These are phyloP conservation scores for Falco rusticolus DNA, from an alignment of 2,797 vertebrate species.

Conservation along the genomic window DNA sequence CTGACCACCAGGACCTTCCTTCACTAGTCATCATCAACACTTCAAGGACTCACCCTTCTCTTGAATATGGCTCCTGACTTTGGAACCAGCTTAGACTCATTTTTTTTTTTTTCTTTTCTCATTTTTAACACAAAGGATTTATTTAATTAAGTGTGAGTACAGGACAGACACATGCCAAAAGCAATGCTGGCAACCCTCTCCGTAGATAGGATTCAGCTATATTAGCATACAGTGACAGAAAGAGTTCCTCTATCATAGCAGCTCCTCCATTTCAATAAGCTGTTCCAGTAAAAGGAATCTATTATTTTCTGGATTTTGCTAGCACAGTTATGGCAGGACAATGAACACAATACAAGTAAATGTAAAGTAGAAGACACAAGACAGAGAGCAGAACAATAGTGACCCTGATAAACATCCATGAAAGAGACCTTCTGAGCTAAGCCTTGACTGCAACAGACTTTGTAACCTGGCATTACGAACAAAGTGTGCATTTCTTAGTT, in stretches of 20 bases:
- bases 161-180: neutral
- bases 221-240: neutral
- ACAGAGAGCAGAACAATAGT: neutral
- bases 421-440: neutral
- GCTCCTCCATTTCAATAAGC: neutral
- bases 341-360: neutral
- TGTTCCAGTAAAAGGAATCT: neutral
- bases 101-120: neutral
- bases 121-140: neutral
- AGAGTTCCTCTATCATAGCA: neutral
- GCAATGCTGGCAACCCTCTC: neutral
- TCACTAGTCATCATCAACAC: neutral
- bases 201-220: neutral
- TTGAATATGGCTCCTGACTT: neutral
- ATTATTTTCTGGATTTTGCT: neutral
- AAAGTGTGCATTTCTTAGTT: neutral
- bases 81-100: neutral
- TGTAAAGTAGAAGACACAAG: neutral
- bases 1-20: neutral
- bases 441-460: neutral
- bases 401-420: neutral
- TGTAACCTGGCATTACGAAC: neutral
- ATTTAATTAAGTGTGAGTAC: accelerated
- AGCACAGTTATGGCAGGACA: neutral
- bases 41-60: neutral